phyloP scores from a whole-genome alignment of 2,113 vertebrate genomes.

The Phoenicopterus ruber region DNA sequence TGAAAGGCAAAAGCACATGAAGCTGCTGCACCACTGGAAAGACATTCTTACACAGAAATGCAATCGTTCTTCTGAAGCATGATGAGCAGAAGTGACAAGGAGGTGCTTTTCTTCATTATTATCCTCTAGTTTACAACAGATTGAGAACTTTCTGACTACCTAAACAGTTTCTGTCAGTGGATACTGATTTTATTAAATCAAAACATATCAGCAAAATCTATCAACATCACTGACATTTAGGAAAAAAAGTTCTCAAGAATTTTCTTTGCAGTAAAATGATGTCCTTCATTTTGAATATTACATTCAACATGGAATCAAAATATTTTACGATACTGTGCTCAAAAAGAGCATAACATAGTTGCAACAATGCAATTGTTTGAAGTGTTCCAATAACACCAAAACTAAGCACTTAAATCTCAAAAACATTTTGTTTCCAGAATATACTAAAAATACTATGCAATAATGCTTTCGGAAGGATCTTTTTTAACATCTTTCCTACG shows the following conservation, averaged over 20 bases:
- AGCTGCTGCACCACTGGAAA: neutral
- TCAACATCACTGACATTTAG: neutral
- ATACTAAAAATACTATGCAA: neutral
- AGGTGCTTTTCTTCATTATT: neutral
- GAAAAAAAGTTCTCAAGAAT: neutral
- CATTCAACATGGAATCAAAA: neutral
- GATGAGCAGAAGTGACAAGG: neutral
- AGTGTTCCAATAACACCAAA: neutral
- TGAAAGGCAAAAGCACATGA: neutral
- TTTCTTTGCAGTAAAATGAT: neutral
- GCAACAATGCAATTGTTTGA: neutral
- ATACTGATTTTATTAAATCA: neutral
- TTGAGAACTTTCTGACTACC: neutral
- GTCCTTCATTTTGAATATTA: neutral
- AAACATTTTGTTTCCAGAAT: neutral
- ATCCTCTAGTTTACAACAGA: neutral
- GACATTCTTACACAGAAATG: neutral
- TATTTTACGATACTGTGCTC: neutral
- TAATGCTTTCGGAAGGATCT: neutral
- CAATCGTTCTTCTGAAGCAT: neutral
- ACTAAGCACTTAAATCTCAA: neutral
- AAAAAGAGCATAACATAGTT: neutral
- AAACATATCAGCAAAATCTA: neutral
- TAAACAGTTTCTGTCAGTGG: fast-evolving
- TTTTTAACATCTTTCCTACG: neutral